Conservation (phyloP, 2,113 vertebrate species). For the Ifrita kowaldi region DNA sequence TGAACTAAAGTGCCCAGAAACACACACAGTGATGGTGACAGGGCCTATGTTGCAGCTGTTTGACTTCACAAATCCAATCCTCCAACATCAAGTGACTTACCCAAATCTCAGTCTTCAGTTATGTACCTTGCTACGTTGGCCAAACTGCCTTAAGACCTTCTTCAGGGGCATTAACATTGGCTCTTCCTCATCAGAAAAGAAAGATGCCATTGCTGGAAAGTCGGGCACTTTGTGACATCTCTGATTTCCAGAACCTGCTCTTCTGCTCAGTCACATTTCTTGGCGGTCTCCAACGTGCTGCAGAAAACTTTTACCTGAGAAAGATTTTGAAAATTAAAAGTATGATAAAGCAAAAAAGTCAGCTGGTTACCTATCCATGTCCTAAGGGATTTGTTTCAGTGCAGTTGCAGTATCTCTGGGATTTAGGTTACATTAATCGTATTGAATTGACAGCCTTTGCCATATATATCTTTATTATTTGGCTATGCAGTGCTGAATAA, state of each 20-base stretch:
- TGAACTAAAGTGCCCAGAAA: background rate
- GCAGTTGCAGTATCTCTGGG: background rate
- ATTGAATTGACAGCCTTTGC: background rate
- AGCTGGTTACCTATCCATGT: background rate
- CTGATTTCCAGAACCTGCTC: background rate
- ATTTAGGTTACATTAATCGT: background rate
- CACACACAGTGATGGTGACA: background rate
- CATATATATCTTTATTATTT: background rate
- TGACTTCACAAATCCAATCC: background rate
- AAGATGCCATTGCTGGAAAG: background rate
- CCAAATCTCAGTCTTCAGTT: background rate
- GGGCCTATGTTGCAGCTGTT: background rate
- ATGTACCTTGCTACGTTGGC: background rate
- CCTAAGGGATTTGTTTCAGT: background rate
- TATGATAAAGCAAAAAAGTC: background rate
- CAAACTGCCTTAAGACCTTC: background rate
- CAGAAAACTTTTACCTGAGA: background rate
- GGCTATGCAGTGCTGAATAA: background rate
- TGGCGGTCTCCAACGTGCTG: rapidly evolving
- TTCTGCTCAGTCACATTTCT: background rate
- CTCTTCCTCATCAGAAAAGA: background rate
- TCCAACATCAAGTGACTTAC: background rate
- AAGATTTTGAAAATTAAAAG: background rate
- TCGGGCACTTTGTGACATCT: rapidly evolving
- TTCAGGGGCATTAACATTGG: background rate